phyloP scores from a whole-genome alignment of 1,140 invertebrate genomes.

The Zaprionus ghesquierei region DNA sequence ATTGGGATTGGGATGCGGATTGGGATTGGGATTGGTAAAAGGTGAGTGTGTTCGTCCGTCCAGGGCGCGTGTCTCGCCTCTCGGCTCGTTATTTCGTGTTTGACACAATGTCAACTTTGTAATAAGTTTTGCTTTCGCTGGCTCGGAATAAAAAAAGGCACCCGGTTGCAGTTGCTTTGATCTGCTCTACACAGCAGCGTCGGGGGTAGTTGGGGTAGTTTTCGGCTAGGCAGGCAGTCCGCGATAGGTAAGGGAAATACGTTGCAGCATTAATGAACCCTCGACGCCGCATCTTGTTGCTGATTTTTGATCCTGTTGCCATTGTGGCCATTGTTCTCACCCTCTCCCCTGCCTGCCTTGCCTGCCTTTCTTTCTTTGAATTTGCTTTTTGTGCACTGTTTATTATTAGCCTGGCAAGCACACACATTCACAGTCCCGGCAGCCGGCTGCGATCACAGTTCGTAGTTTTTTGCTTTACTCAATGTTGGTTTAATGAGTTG shows the following conservation, averaged over 20 bases:
- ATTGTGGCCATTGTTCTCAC: constrained; percentile 74
- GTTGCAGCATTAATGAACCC: constrained; percentile 71
- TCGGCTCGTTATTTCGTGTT: constrained; percentile 72
- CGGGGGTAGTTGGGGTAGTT: constrained; percentile 48
- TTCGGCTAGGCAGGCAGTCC: constrained; percentile 12
- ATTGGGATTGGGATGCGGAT: constrained; percentile 23
- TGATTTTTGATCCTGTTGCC: constrained; percentile 77
- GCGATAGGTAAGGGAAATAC: constrained; percentile 32
- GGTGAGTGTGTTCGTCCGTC: constrained; percentile 13
- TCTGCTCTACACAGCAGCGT: not conserved
- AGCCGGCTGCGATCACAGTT: constrained; percentile 24
- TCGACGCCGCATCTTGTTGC: constrained; percentile 50
- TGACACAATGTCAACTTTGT: constrained; percentile 79
- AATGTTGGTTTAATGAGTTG: constrained; percentile 74
- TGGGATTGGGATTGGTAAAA: constrained; percentile 9
- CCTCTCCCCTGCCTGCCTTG: constrained; percentile 48
- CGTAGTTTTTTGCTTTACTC: constrained; percentile 16
- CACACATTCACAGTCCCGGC: constrained; percentile 48
- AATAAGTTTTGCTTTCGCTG: constrained; percentile 66
- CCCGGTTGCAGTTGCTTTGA: not conserved
- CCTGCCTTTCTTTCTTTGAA: constrained; percentile 7
- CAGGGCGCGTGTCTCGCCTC: constrained; percentile 40
- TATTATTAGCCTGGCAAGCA: constrained; percentile 78
- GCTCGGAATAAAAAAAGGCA: constrained; percentile 2
- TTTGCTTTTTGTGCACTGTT: constrained; percentile 52